Evolutionary conservation across 2,113 vertebrate species (phyloP), one percentile per base, ranked within the genome.

Genomic region (Misgurnus mizolepis): DNA sequence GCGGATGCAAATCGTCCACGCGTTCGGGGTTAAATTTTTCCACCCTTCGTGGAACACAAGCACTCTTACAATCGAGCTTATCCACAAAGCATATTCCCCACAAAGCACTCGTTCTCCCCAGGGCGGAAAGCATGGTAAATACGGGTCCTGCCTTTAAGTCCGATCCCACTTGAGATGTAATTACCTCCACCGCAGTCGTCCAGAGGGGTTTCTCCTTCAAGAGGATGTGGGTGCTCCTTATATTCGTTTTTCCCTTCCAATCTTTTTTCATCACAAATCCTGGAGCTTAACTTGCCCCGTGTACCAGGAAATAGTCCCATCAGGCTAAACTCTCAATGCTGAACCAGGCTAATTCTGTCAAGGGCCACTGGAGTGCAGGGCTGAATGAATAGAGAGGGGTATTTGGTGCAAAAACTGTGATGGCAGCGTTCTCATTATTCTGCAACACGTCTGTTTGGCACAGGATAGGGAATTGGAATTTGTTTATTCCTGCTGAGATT

Each of bases 161-260:
- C 9, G 55, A 85, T 89, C 86, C 69, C 86, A 89, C 87, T 87
- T 69, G 78, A 90, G 90, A 90, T 89, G 86, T 87, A 90, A 91
- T 90, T 89, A 89, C 84, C 84, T 86, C 68, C 82, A 88, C 78
- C 80, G 67, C 88, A 85, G 86, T 82, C 85, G 69, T 80, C 80
- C 49, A 45, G 58, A 82, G 62, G 80, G 82, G 81, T 77, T 53
- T 77, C 55, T 17, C 22, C 40, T 78, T 14, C 55, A 43, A 43
- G 80, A 78, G 84, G 73, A 70, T 76, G 66, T 67, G 70, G 82
- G 73, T 62, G 67, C 67, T 74, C 62, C 69, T 77, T 71, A 41
- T 65, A 66, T 73, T 67, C 68, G 78, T 78, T 84, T 87, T 83
- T 77, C 81, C 85, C 27, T 79, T 88, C 85, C 86, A 88, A 89